A percentile compares a stretch with the other conserved stretches of the same genome.
phyloP scores from a whole-genome alignment of 2,888 invertebrate genomes.

The Tachina lurida region DNA sequence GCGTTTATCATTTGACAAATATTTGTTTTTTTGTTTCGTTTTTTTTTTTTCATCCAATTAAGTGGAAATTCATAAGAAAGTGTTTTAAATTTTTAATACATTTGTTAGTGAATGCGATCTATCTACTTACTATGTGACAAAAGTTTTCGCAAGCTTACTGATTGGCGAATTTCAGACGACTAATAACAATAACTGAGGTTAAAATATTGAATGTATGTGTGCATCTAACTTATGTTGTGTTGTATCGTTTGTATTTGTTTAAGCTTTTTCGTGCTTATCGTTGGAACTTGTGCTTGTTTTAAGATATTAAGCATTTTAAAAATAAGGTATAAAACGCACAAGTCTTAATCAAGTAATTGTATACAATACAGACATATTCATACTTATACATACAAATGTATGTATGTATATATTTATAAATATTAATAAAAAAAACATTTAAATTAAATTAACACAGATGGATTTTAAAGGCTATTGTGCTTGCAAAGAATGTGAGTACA shows the following conservation, averaged over 20 bases:
- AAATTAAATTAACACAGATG: too few species aligned
- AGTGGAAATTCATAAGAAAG: neutral
- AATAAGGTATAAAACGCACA: slow-evolving; percentile 40
- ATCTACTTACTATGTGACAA: neutral
- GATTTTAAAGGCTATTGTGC: too few species aligned
- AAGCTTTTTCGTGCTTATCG: slow-evolving; percentile 45
- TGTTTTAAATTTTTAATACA: slow-evolving; percentile 8
- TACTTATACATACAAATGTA: neutral
- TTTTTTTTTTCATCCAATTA: slow-evolving; percentile 36
- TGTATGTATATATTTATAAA: too few species aligned
- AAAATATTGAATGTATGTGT: slow-evolving; percentile 13
- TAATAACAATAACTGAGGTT: slow-evolving; percentile 13
- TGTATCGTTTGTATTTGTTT: slow-evolving; percentile 39
- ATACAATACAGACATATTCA: neutral
- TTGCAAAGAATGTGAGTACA: too few species aligned
- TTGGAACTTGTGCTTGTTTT: slow-evolving; percentile 45
- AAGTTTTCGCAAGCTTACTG: slow-evolving; percentile 21
- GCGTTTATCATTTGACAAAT: too few species aligned
- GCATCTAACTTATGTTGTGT: slow-evolving; percentile 29
- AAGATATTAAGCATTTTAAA: slow-evolving; percentile 40
- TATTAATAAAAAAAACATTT: too few species aligned
- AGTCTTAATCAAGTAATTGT: slow-evolving; percentile 21
- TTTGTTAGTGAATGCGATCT: neutral
- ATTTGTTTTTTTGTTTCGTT: too few species aligned
- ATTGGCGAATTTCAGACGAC: slow-evolving; percentile 25